Base-by-base conservation (phyloP, 2,113 vertebrate species). In the Cranoglanis bouderius region DNA sequence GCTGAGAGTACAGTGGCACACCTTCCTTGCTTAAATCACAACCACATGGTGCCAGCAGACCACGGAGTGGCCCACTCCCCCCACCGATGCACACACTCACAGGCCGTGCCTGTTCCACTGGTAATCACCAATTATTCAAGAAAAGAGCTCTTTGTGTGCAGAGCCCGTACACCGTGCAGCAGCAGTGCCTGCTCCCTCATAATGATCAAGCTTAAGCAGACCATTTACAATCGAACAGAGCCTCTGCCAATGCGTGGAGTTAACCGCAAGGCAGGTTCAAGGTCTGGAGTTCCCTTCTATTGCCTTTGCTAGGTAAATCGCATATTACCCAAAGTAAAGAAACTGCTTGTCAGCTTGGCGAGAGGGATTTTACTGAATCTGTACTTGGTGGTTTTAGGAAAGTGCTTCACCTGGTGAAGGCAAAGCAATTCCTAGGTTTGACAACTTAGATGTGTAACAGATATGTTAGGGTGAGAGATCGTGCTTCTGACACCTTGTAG, bases 21-120 rank as follows among this genome's bases (percentile, higher is more conserved):
- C 92, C 92, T 95, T 93, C 84, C 88, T 91, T 89, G 91, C 91
- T 86, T 88, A 92, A 94, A 95, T 94, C 90, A 93, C 91, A 91
- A 92, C 89, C 93, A 94, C 90, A 93, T 94, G 94, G 92, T 87
- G 89, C 86, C 86, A 88, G 88, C 85, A 86, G 81, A 82, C 88
- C 89, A 90, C 90, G 72, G 65, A 90, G 70, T 84, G 40, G 9
- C 70, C 61, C 49, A 16, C n/a, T 85, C 12, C 82, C 84, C 81
- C 10, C 80, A 63, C 46, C 35, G 32, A 80, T 78, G 82, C 89
- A 88, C 88, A 74, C 82, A 88, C 87, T 74, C 83, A 86, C 72
- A 88, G 57, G 81, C 70, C 72, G 49, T 14, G 86, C 77, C 86
- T 85, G 86, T 88, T 88, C 75, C 88, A 88, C 82, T 85, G 87